Percentiles rank a stretch among this genome's conserved stretches.
Conservation (phyloP, 2,797 vertebrate genomes). For the Buceros bicornis region DNA sequence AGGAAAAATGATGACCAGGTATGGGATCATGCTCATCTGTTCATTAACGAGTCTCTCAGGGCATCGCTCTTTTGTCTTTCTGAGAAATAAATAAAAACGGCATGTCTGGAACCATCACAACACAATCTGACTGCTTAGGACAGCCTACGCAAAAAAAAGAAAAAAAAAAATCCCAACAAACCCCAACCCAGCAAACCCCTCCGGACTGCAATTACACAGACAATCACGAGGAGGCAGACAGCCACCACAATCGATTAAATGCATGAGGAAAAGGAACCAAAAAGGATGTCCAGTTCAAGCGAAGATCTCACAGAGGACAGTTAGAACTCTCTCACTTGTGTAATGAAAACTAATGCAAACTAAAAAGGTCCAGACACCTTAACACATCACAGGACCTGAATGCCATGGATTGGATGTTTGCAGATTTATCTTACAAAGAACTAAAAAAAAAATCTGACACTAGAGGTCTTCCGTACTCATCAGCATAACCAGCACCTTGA, state of each 20-base stretch:
- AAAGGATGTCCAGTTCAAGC: background rate
- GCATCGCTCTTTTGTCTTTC: background rate
- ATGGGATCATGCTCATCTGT: background rate
- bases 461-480: background rate
- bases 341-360: background rate
- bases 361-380: background rate
- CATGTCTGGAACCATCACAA: background rate
- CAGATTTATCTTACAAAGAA: background rate
- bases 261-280: background rate
- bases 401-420: background rate
- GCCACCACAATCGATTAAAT: background rate
- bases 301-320: background rate
- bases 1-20: background rate
- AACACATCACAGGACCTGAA: background rate
- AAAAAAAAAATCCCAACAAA: background rate
- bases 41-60: background rate
- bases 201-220: conserved; percentile 30
- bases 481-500: background rate
- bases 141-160: background rate
- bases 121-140: background rate
- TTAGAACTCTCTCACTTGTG: background rate
- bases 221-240: conserved; percentile 72
- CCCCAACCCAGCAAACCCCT: background rate
- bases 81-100: background rate
- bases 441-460: background rate